These are phyloP conservation scores for Microcebus jonahi DNA, from an alignment of 2,113 vertebrate species.

Conservation along the genomic window DNA sequence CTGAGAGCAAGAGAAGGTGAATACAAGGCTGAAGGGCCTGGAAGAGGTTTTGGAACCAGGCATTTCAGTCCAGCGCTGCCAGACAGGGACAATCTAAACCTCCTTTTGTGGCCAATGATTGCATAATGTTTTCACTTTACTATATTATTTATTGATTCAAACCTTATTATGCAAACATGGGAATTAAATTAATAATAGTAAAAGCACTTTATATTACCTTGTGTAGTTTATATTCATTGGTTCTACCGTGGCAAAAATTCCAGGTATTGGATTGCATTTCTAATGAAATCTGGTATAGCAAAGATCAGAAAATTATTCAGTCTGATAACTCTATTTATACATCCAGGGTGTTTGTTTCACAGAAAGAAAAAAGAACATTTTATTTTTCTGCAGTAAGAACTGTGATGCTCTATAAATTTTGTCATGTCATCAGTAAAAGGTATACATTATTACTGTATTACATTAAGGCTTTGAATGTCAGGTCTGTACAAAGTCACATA, in stretches of 20 bases:
- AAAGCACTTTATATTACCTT: neutral
- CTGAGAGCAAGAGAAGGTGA: neutral
- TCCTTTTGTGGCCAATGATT: neutral
- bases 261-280: neutral
- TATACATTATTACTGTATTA: neutral
- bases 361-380: neutral
- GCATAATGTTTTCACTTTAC: neutral
- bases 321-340: neutral
- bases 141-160: conserved; percentile 29
- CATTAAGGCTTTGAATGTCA: neutral
- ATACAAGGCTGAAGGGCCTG: fast-evolving
- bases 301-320: neutral
- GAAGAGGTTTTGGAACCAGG: fast-evolving
- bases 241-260: neutral
- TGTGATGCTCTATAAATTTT: neutral
- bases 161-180: neutral
- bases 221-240: neutral
- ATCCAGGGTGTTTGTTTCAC: neutral
- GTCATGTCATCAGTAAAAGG: neutral
- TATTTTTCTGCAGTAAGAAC: neutral
- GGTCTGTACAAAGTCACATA: neutral
- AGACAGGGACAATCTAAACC: fast-evolving
- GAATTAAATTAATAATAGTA: neutral
- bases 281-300: neutral
- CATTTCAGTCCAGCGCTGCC: fast-evolving